Base-by-base conservation (phyloP, 2,113 vertebrate genomes). In the Pimephales promelas region DNA sequence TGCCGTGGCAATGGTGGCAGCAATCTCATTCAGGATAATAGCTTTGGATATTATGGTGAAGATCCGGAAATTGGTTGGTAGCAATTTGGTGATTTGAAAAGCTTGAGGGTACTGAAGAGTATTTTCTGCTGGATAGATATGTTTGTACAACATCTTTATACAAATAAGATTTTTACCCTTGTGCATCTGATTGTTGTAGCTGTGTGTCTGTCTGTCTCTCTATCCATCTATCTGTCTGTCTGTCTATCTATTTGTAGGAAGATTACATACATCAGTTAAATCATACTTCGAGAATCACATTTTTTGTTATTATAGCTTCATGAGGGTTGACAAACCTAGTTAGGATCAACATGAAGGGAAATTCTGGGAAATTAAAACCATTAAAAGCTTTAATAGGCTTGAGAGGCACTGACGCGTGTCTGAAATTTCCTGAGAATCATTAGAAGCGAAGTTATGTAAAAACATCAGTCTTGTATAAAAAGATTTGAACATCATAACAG, bases 1-100 rank as follows among this genome's bases (percentile, higher is more conserved):
- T 85, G 77, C 83, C 45, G 77, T 85, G 77, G 77, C 77, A 74
- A 85, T 85, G 56, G 56, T 20, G 10, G 77, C 18, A 61, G 54
- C 56, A 80, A 62, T 84, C 66, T 73, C 68, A 72, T 73, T 73
- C 54, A 52, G 64, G 66, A 80, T 80, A 80, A 84, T 34, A 71
- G 76, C 36, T 71, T 71, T 72, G 76, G 61, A 84, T 79, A 73
- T 72, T 72, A 72, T 72, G 74, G 66, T 22, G 61, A 77, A 70
- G 8, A 78, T 47, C 64, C 7, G 75, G 66, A 64, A 72, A 79
- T 61, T 84, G 76, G 56, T 80, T 47, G 36, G 43, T 84, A 31
- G 75, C 54, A 78, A 31, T 84, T 68, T 77, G 74, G 49, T 77
- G 73, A 71, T 59, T 70, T 79, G 83, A 71, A 83, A 83, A 36